Conservation (phyloP, 23 tunicate genomes). For the Ciona savignyi region DNA sequence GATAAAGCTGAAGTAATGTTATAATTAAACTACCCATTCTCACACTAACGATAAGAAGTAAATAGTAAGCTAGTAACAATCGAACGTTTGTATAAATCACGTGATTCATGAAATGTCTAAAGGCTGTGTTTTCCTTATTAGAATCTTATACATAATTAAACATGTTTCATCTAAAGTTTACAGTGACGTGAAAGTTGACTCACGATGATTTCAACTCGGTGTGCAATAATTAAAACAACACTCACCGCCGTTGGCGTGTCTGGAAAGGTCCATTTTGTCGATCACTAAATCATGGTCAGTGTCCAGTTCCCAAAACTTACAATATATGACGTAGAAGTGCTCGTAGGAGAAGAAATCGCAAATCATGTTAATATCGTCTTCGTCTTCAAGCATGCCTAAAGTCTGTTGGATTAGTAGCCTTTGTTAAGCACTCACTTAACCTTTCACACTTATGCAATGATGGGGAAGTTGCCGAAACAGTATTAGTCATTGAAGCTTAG, state of each 20-base stretch:
- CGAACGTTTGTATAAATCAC: background rate
- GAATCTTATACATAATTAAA: too few species aligned
- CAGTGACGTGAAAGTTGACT: too few species aligned
- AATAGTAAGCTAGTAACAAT: background rate
- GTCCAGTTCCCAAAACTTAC: constrained; percentile 99
- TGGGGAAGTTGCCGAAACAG: too few species aligned
- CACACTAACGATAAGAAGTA: background rate
- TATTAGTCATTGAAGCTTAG: too few species aligned
- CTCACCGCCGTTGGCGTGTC: constrained; percentile 84
- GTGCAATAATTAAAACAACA: background rate
- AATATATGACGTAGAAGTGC: constrained; percentile 95
- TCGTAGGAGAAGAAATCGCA: constrained; percentile 88
- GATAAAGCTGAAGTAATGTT: constrained; percentile 44
- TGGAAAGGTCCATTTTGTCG: constrained; percentile 49
- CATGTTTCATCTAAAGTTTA: too few species aligned
- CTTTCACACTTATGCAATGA: too few species aligned
- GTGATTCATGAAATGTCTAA: too few species aligned
- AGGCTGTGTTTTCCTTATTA: too few species aligned
- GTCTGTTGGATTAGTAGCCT: too few species aligned
- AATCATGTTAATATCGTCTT: constrained; percentile 83
- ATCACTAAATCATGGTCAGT: constrained; percentile 92
- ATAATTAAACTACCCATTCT: too few species aligned
- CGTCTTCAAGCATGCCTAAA: constrained; percentile 45
- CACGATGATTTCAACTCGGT: too few species aligned
- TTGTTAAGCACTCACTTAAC: too few species aligned